Base-by-base conservation (phyloP, 2,888 invertebrate species). In the Amaurobius ferox region DNA sequence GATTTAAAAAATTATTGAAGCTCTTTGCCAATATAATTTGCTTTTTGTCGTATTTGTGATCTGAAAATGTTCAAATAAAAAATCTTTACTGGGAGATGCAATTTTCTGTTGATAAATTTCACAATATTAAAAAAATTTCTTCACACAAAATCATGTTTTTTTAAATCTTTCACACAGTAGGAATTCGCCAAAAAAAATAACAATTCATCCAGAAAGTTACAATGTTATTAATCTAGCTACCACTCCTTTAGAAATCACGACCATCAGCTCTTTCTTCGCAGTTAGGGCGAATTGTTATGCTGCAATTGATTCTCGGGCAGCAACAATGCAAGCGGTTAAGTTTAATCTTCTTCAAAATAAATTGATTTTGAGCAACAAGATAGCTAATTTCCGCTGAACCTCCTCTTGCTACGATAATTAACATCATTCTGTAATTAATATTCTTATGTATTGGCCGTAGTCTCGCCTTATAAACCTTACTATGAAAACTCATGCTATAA, bases 281-380 rank as follows among this genome's bases (percentile, higher is more conserved):
- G 76, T 44, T 81, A 48, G 76, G 81, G 68, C 81, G 76, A 81
- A 81, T 62, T 81, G 81, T 81, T 81, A 81, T 81, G 76, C 81
- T 68, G 76, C 81, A 81, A 81, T 81, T 81, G 81, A 81, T 81
- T 81, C 76, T 76, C 32, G 70, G 70, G 30, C 70, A 71, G 81
- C 81, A 81, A 81, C 81, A 81, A 81, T 81, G 48, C 74, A 73
- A 61, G 13, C 30, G 72, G 48, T 68, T 81, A 81, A 81, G 76
- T 76, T 81, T 81, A 74, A 76, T 81, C 81, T 76, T 81, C 81
- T 61, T 40, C 73, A n/a, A 70, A 81, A 81, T 70, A 70, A 76
- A 81, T 81, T 81, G 81, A 81, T 81, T 64, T 44, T n/a, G 76
- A 81, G 81, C 81, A 81, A 81, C 81, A 81, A 81, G 81, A 76